Base-by-base conservation (phyloP, 2,797 vertebrate species). In the Vultur gryphus region DNA sequence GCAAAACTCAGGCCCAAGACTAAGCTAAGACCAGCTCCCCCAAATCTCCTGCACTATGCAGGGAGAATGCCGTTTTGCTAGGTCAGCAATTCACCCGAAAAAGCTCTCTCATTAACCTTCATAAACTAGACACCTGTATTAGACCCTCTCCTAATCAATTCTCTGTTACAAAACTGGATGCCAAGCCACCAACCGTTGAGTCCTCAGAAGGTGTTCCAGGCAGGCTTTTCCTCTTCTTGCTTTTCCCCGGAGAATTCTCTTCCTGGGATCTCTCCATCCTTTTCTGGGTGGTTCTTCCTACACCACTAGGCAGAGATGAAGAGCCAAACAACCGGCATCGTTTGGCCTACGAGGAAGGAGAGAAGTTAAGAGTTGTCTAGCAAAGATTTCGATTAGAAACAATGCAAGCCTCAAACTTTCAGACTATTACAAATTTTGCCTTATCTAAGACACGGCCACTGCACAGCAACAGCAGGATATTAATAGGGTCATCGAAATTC, bases 181-280 rank as follows among this genome's bases (percentile, higher is more conserved):
- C 29, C 31, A n/a, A 76, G 80, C 13, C 71, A 97, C 97, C 72
- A 7, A 97, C 97, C 94, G 5, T 66, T 0, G 87, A n/a, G 13
- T 97, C 96, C 73, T 97, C 94, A 0, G 92, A 58, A 55, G 98
- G 77, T 0, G 97, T 94, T 31, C 97, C 98, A 0, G 98, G 95
- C 91, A 98, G 83, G 88, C 98, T 99, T 73, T 97, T 99, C 58
- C 99, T 98, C 84, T 99, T 98, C 97, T 99, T 99, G n/a, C 98
- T 98, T 67, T 98, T 98, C 62, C 98, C 93, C 0, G 98, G 98
- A 1, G 98, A 98, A 95, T 97, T 98, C 51, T 99, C 99, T 13
- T 99, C 99, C 13, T 89, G 92, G 9, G 98, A 96, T 13, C 98
- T 97, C 80, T 99, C 99, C 10, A 98, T 73, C 14, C 99, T 98